Evolutionary conservation across 2,888 invertebrate genomes (phyloP), one percentile per base, ranked within the genome.

Genomic region (Sarcophaga carnaria): DNA sequence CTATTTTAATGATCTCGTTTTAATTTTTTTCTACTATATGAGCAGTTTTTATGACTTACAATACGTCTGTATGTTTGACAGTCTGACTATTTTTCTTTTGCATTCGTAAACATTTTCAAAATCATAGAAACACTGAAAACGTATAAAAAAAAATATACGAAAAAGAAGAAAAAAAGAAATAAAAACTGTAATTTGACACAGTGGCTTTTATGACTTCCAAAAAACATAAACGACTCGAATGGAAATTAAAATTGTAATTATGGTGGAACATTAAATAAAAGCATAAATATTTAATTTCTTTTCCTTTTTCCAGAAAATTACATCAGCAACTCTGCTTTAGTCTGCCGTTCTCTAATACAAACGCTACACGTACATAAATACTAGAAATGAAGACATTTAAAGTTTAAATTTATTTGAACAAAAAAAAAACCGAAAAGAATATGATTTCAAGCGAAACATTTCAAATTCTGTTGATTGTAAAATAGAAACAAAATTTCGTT

Each of bases 171-270:
- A 14, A 47, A 4, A 47, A 22, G 22, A 45, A 78, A 49, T 59
- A 63, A 67, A 80, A 81, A 74, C 25, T 80, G 85, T 74, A 85
- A 81, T 85, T 81, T 85, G 85, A 85, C 80, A 85, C 85, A 81
- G 64, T 81, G 80, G 63, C 85, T 85, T 85, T 85, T 63, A 85
- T 85, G 85, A 85, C 85, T 77, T 85, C 64, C 63, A 67, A 54
- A 54, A 54, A 54, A 54, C 54, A 54, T 54, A 54, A 54, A 14
- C 54, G 54, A 12, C 17, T 54, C 17, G 17, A 54, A 54, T 14
- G 54, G 54, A 54, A 54, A 54, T 54, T 54, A 54, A 54, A 54
- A 17, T 14, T 14, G 54, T 54, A 54, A 54, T 54, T 14, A 54
- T 54, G 12, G 14, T 54, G 54, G 17, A 54, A 54, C 54, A 54